phyloP scores from a whole-genome alignment of 2,888 invertebrate genomes.

The Oligia latruncula region DNA sequence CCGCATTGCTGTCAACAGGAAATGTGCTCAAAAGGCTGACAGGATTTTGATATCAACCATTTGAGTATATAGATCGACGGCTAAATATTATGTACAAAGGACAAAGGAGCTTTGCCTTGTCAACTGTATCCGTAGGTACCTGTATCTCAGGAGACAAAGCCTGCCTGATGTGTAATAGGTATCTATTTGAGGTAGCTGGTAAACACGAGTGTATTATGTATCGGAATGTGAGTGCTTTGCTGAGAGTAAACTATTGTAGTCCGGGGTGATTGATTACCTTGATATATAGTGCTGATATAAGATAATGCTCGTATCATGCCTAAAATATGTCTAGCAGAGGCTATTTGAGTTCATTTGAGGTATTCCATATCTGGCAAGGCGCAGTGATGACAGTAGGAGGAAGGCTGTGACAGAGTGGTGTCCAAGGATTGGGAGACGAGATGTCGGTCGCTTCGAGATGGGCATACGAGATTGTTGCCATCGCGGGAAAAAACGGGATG shows the following conservation, averaged over 20 bases:
- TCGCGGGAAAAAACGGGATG: too few species aligned
- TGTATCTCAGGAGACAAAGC: not conserved
- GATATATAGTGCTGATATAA: not conserved
- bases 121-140: not conserved
- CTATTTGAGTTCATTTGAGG: not conserved
- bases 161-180: not conserved
- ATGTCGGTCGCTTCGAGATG: too few species aligned
- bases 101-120: not conserved
- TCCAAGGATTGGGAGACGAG: too few species aligned
- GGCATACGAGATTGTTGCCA: too few species aligned
- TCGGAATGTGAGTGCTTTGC: slow-evolving; percentile 1
- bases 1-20: too few species aligned
- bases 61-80: not conserved
- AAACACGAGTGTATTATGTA: slow-evolving; percentile 3
- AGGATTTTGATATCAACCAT: not conserved
- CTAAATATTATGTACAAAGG: not conserved
- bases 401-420: too few species aligned
- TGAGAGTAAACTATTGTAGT: slow-evolving; percentile 1
- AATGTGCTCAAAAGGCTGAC: too few species aligned
- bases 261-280: slow-evolving; percentile 9
- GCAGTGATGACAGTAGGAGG: too few species aligned
- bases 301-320: not conserved
- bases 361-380: not conserved
- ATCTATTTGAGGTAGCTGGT: slow-evolving; percentile 3
- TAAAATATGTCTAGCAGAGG: not conserved